Conservation (phyloP, 2,888 invertebrate species). For the Lepidocyrtoides sp. region DNA sequence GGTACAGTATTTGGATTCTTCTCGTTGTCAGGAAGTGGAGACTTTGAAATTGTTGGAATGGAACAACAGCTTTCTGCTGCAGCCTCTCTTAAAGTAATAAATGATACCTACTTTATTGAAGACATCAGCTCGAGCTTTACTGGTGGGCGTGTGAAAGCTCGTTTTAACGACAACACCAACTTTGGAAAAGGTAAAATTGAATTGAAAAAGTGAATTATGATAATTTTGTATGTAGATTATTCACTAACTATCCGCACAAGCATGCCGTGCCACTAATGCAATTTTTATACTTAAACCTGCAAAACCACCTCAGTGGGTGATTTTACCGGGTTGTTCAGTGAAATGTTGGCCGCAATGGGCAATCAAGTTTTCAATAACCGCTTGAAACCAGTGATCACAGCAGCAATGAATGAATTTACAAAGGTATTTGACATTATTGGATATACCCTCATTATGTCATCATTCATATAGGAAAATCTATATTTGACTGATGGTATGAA, state of each 20-base stretch:
- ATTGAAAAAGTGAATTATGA: too few species aligned
- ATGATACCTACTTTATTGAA: conserved; percentile 74
- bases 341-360: conserved; percentile 81
- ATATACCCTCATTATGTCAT: too few species aligned
- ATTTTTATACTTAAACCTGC: too few species aligned
- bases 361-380: conserved; percentile 80
- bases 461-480: too few species aligned
- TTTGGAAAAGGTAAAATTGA: conserved; percentile 55
- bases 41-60: conserved; percentile 71
- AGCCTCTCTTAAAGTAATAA: conserved; percentile 62
- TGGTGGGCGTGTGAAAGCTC: conserved; percentile 76
- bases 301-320: conserved; percentile 61
- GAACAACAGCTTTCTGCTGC: conserved; percentile 62
- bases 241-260: too few species aligned
- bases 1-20: conserved; percentile 80
- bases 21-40: conserved; percentile 73
- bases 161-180: conserved; percentile 70
- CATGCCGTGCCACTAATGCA: too few species aligned
- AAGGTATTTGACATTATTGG: conserved; percentile 58
- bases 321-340: conserved; percentile 75
- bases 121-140: conserved; percentile 74
- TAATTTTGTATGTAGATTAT: too few species aligned
- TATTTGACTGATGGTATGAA: too few species aligned
- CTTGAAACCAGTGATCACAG: conserved; percentile 78
- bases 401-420: conserved; percentile 80